Conservation (phyloP, 2,888 invertebrate species). For the Cosmorhoe ocellata region DNA sequence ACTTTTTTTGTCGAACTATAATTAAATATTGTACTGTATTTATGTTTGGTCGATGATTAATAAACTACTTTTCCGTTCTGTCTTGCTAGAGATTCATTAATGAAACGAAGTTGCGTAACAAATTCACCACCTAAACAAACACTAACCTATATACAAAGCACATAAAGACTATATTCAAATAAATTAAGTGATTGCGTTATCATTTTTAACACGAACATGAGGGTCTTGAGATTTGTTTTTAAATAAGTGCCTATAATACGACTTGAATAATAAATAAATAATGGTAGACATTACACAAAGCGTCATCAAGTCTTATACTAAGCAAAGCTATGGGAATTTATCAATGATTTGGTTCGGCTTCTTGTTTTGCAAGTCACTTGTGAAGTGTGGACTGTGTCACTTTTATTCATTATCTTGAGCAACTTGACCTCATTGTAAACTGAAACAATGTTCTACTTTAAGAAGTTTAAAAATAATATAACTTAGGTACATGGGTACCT, state of each 20-base stretch:
- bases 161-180: constrained; percentile 29
- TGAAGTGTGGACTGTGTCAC: constrained; percentile 43
- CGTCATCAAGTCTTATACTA: too few species aligned
- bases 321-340: too few species aligned
- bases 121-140: constrained; percentile 22
- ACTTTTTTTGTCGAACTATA: too few species aligned
- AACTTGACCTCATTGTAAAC: constrained; percentile 48
- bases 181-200: constrained; percentile 41
- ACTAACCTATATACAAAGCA: constrained; percentile 27
- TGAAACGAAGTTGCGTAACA: constrained; percentile 25
- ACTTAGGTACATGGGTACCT: too few species aligned
- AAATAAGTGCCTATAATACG: constrained; percentile 41
- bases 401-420: constrained; percentile 42
- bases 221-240: constrained; percentile 41
- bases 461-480: constrained; percentile 26
- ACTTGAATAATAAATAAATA: too few species aligned
- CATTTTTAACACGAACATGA: constrained; percentile 41
- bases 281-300: too few species aligned
- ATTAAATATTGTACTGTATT: too few species aligned
- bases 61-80: constrained; percentile 4
- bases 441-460: constrained; percentile 40
- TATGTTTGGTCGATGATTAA: constrained; percentile 18
- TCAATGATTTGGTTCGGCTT: constrained; percentile 26
- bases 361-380: constrained; percentile 43
- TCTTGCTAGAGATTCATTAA: constrained; percentile 23